Evolutionary conservation across 2,888 invertebrate species (phyloP).

Genomic region (Andricus curvator): DNA sequence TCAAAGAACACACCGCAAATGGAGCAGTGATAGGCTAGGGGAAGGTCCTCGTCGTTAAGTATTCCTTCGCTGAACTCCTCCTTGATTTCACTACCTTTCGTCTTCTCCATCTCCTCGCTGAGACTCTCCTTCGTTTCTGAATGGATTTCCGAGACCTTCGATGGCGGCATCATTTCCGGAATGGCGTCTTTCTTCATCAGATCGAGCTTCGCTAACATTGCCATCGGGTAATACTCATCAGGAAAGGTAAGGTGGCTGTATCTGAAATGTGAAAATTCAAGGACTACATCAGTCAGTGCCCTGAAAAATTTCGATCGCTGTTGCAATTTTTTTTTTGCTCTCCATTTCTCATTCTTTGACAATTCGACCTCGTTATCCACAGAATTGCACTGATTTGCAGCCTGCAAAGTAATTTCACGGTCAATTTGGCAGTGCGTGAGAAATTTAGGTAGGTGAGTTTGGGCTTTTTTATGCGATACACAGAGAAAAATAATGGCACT

Average conservation of each 20-base stretch:
- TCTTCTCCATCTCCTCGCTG: slow-evolving; percentile 47
- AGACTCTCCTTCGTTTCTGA: slow-evolving; percentile 10
- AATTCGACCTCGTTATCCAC: slow-evolving; percentile 51
- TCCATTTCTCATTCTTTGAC: slow-evolving; percentile 49
- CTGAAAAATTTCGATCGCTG: slow-evolving; percentile 42
- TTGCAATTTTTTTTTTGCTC: slow-evolving; percentile 30
- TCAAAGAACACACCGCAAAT: slow-evolving; percentile 68
- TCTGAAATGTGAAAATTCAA: slow-evolving; percentile 74
- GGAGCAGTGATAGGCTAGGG: slow-evolving; percentile 69
- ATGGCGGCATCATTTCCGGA: slow-evolving; percentile 19
- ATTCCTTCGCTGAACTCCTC: slow-evolving; percentile 50
- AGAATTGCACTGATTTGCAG: slow-evolving; percentile 48
- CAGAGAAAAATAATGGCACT: slow-evolving; percentile 31
- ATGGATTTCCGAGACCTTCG: not conserved
- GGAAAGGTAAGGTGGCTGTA: slow-evolving; percentile 66
- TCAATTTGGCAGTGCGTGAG: not conserved
- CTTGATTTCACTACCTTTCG: slow-evolving; percentile 46
- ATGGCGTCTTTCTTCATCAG: slow-evolving; percentile 66
- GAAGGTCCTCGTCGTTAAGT: slow-evolving; percentile 65
- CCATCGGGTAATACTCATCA: slow-evolving; percentile 69
- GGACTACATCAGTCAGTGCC: slow-evolving; percentile 65
- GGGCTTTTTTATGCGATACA: not conserved
- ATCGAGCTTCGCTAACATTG: slow-evolving; percentile 69
- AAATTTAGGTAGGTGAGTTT: not conserved
- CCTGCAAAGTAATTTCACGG: slow-evolving; percentile 24